These are phyloP conservation scores for Hydrochoerus hydrochaeris DNA, from an alignment of 2,113 vertebrate species.

Conservation along the genomic window DNA sequence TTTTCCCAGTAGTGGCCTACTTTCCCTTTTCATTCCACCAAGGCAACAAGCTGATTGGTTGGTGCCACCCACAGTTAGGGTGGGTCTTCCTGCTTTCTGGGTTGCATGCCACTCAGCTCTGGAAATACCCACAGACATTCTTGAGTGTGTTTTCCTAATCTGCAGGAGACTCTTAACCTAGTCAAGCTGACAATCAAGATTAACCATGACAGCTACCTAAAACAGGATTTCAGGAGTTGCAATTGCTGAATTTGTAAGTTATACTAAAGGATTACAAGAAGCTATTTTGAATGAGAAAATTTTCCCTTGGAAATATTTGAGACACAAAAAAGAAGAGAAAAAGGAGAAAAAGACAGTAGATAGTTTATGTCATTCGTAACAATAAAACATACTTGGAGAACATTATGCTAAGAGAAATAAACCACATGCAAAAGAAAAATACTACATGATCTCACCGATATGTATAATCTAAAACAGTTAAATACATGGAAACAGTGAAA, in stretches of 20 bases:
- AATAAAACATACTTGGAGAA: background rate
- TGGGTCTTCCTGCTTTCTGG: background rate
- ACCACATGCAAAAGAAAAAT: background rate
- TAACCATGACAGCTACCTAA: background rate
- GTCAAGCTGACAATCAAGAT: background rate
- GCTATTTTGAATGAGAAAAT: background rate
- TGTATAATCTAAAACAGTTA: background rate
- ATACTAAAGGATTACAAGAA: background rate
- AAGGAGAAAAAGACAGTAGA: background rate
- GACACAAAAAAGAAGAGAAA: background rate
- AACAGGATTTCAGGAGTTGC: background rate
- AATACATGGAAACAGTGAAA: background rate
- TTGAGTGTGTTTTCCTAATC: background rate
- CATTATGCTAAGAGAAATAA: background rate
- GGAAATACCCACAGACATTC: background rate
- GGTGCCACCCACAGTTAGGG: background rate
- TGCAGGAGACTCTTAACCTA: background rate
- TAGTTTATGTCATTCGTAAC: background rate
- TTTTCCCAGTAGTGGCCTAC: background rate
- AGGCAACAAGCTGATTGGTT: background rate
- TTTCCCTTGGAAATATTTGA: slow-evolving; percentile 36
- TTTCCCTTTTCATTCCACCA: background rate
- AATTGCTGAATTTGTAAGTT: slow-evolving; percentile 25
- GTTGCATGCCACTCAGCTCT: background rate
- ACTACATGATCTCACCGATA: background rate